Base-by-base conservation (phyloP, 1,140 invertebrate species). In the Bombus polaris region DNA sequence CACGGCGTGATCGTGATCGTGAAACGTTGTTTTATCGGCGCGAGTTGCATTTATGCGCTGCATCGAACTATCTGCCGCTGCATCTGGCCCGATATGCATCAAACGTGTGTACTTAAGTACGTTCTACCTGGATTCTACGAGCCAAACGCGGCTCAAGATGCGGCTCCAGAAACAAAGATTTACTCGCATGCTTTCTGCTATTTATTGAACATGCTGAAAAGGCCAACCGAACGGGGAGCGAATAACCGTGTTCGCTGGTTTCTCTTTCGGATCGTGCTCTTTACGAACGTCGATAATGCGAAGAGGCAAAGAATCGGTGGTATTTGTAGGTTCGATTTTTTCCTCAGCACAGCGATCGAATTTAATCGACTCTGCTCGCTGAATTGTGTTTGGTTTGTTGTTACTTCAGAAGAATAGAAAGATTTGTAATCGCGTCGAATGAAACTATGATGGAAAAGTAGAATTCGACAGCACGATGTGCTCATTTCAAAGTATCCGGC, bases 41-140 rank as follows among this genome's bases (percentile, higher is more conserved):
- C 79, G 79, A 81, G 70, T 32, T 39, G 79, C 62, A 86, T 82
- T 88, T 73, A 65, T 70, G 39, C 77, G 42, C 53, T 39, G 47
- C 73, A 57, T 57, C 83, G 39, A 35, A 5, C 68, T 73, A 73
- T 73, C 83, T 32, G 32, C 25, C 53, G 76, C 5, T 53, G 78
- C 59, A 66, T 85, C 53, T 81, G 25, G 6, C 65, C 13, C 70
- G 77, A 85, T 81, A 85, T 81, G 83, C 83, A 74, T 80, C 78
- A 73, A 74, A 81, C 59, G 66, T 78, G 53, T 70, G 47, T 44
- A 65, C 47, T 66, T 42, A 47, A 35, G 18, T 25, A 68, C 68
- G 75, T 81, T 59, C 53, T 59, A 9, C 28, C 59, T 28, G 28
- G 32, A 75, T 53, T 37, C 22, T 15, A 42, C 37, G 4, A 10